A percentile compares a stretch with the other conserved stretches of the same genome.
Evolutionary conservation across 2,888 invertebrate genomes (phyloP).

Genomic region (Morpho helenor): DNA sequence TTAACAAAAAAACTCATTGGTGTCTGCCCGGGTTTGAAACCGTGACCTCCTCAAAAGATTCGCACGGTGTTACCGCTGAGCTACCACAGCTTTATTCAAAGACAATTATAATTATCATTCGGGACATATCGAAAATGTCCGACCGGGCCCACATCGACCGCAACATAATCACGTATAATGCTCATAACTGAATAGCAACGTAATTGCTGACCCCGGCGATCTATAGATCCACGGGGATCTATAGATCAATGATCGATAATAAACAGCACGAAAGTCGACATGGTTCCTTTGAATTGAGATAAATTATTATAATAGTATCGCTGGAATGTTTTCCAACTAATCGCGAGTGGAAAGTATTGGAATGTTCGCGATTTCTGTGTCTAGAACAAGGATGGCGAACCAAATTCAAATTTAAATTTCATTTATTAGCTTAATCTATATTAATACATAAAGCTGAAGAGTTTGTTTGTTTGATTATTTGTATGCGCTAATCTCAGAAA

Average conservation of each 20-base stretch:
- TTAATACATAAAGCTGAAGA: no score
- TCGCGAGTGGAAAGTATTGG: neutral
- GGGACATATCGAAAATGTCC: neutral
- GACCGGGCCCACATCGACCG: constrained; percentile 14
- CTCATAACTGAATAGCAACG: constrained; percentile 46
- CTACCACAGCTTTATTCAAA: no score
- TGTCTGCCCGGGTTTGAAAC: no score
- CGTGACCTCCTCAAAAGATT: no score
- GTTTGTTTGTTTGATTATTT: no score
- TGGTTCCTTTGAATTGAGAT: constrained; percentile 20
- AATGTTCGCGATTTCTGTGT: neutral
- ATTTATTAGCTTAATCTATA: no score
- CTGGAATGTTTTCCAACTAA: neutral
- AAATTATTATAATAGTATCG: constrained; percentile 6
- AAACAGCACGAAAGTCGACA: constrained; percentile 46
- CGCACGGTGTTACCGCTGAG: no score
- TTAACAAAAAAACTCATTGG: no score
- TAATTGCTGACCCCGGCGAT: constrained; percentile 55
- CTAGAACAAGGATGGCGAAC: no score
- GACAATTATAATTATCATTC: neutral
- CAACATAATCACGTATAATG: constrained; percentile 27
- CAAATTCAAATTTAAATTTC: no score
- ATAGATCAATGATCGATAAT: constrained; percentile 66
- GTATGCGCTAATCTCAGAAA: no score
- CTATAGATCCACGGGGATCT: constrained; percentile 54